Base-by-base conservation (phyloP, 2,113 vertebrate species). In the Leiothrix lutea region DNA sequence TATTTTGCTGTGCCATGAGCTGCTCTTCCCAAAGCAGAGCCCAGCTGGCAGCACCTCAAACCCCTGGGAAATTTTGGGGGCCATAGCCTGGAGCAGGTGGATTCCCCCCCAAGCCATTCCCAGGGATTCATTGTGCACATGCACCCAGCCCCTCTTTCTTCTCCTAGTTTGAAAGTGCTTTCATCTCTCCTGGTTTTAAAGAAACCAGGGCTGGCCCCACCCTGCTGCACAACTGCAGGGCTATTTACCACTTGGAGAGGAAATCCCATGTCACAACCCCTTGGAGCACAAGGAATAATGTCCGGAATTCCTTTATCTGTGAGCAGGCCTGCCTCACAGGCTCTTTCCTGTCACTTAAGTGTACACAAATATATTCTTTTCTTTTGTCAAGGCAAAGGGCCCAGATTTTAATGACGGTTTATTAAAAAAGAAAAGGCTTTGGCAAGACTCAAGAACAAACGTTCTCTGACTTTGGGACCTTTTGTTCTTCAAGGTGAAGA, bases 261-360 rank as follows among this genome's bases (percentile, higher is more conserved):
- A 98, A 98, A 98, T 97, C 97, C 95, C 95, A 93, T 94, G 96
- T 97, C 95, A 93, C 96, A 96, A 93, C 96, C 97, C 98, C 96
- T 89, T 72, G 48, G 97, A 97, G 97, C 86, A 87, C 70, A 22
- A 89, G 94, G 66, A 97, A 98, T 98, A 98, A 98, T 98, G 92
- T 96, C 94, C 95, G 97, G 98, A 99, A 99, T 98, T 99, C 98
- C 98, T 98, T 97, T 93, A 97, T 98, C 97, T 98, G 91, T 88
- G 92, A 86, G 75, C 91, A 61, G 95, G 69, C 81, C 93, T 96
- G 80, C 78, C 82, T 44, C 86, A 96, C 84, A 56, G 90, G 18
- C 85, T 54, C 91, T 90, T 98, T 98, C 98, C 98, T 58, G 88
- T 97, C 88, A 81, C 97, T 88, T 80, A 94, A 97, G 94, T 86